phyloP scores from a whole-genome alignment of 1,140 invertebrate genomes.

The Hyles euphorbiae region DNA sequence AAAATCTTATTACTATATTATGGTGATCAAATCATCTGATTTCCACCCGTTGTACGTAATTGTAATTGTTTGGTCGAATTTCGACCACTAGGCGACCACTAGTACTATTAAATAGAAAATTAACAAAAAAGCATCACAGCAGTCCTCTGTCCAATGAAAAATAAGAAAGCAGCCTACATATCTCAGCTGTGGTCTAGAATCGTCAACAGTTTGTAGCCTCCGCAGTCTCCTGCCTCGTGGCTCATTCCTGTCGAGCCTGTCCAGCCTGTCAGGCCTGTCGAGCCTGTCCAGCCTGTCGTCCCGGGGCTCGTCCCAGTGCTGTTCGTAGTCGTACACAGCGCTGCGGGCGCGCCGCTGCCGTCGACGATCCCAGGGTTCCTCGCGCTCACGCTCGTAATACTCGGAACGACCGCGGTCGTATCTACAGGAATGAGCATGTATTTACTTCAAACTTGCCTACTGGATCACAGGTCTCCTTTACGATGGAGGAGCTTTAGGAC shows the following conservation, averaged over 20 bases:
- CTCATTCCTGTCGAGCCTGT: background rate
- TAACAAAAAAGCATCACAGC: too few species aligned
- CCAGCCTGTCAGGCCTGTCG: too few species aligned
- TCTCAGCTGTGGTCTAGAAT: conserved; percentile 26
- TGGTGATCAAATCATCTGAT: too few species aligned
- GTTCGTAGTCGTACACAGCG: conserved; percentile 51
- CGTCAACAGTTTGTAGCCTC: conserved; percentile 50
- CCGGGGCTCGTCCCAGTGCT: conserved; percentile 30
- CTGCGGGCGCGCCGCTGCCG: conserved; percentile 48
- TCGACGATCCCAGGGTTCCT: conserved; percentile 27
- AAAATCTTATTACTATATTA: too few species aligned
- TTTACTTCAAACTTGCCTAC: background rate
- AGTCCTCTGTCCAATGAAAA: too few species aligned
- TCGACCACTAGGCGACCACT: too few species aligned
- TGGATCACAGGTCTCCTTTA: background rate
- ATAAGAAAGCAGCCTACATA: conserved; percentile 23
- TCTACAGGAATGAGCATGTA: background rate
- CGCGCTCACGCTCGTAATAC: conserved; percentile 46
- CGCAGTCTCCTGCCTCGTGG: conserved; percentile 21
- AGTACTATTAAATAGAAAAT: too few species aligned
- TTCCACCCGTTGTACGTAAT: too few species aligned
- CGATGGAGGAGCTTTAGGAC: too few species aligned
- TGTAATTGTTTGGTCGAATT: too few species aligned
- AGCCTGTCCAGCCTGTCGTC: conserved; percentile 11
- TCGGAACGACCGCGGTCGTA: conserved; percentile 46